phyloP scores from a whole-genome alignment of 2,797 vertebrate species.

The Alca torda region DNA sequence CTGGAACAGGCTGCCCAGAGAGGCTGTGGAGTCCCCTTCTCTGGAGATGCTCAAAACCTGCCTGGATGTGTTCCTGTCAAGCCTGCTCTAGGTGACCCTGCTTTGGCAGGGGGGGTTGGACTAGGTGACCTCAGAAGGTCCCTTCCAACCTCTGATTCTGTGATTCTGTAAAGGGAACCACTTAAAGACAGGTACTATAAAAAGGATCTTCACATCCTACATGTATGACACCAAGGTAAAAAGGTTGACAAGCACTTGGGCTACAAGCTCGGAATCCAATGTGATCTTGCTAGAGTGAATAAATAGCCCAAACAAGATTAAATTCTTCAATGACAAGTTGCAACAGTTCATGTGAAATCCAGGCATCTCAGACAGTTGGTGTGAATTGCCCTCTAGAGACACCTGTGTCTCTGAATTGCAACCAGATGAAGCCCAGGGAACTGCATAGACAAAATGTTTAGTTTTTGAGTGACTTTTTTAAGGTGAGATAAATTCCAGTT shows the following conservation, averaged over 20 bases:
- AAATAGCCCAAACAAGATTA: background rate
- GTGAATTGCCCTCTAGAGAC: background rate
- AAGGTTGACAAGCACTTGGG: background rate
- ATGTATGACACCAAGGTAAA: background rate
- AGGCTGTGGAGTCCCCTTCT: background rate
- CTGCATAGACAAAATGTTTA: background rate
- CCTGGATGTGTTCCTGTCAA: background rate
- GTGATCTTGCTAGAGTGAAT: background rate
- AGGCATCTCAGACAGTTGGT: background rate
- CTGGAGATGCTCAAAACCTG: background rate
- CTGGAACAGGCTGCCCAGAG: background rate
- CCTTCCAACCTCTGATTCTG: background rate
- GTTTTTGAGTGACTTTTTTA: constrained; percentile 1
- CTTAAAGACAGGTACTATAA: background rate
- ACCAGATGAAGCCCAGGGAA: background rate
- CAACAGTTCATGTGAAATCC: background rate
- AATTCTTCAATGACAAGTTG: background rate
- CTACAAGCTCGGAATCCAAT: background rate
- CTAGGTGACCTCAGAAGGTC: too few species aligned
- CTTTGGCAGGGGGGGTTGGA: background rate
- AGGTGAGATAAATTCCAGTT: constrained; percentile 29
- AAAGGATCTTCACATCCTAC: background rate
- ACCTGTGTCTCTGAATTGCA: background rate
- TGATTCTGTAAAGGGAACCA: background rate
- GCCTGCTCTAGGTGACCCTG: background rate